Evolutionary conservation across 2,113 vertebrate genomes (phyloP), one percentile per base, ranked within the genome.

Genomic region (Xiphorhynchus elegans): DNA sequence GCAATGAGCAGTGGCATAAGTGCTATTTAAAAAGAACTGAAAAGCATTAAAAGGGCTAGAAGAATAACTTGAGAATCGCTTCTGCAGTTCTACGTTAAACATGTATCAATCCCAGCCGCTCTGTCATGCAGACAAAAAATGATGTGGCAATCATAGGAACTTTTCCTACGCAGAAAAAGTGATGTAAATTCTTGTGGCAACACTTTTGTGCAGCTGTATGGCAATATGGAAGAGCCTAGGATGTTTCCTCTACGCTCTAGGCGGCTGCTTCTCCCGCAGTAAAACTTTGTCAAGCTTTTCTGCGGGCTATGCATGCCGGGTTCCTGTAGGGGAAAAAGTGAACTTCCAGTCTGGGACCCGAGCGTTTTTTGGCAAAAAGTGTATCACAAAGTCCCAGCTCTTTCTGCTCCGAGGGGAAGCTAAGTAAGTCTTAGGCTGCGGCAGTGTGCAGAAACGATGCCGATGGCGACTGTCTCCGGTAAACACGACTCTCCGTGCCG

Each of bases 11-110:
- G 20, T 10, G 37, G 44, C 40, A 16, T 12, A 35, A 56, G 10
- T 3, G 15, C 28, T 84, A 39, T 10, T 70, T 39, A 1, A 53
- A 85, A 73, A 37, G 24, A 63, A 28, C 3, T 14, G 5, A 17
- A 13, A 35, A 46, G 17, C 50, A 10, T 42, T 29, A 6, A n/a
- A 76, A 66, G 64, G 7, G 20, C 46, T 37, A 16, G 18, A 68
- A 74, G 55, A 58, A 6, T n/a, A 35, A 44, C 63, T 44, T 37
- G n/a, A 56, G 63, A 14, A 8, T 40, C 0, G 0, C 21, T 84
- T n/a, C 21, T 1, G 1, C 33, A 8, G 35, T 31, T 47, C 29
- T 37, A 3, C 9, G 0, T 47, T 21, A n/a, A 68, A 40, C 3
- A 0, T 2, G 16, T 16, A 42, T 29, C 31, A 37, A 33, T 25